Percentiles rank a stretch among this genome's conserved stretches.
These are phyloP conservation scores for Ormyrus nitidulus DNA, from an alignment of 2,888 invertebrate genomes.

Conservation along the genomic window DNA sequence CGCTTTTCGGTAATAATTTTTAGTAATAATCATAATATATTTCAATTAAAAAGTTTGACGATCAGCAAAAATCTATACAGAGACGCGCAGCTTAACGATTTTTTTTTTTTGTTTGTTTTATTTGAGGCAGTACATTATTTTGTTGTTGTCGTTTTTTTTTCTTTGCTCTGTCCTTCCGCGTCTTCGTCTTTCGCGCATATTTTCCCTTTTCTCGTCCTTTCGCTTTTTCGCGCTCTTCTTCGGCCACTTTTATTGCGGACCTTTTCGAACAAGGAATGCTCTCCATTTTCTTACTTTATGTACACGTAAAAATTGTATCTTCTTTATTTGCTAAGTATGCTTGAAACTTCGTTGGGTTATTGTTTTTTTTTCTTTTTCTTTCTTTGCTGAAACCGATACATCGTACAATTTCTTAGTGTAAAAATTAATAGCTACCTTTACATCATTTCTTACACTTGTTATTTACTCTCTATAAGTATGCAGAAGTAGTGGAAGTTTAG, in stretches of 20 bases:
- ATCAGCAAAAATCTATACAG: constrained; percentile 39
- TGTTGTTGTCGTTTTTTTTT: constrained; percentile 43
- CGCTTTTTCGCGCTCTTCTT: constrained; percentile 5
- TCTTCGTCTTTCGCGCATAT: neutral
- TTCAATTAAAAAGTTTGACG: constrained; percentile 39
- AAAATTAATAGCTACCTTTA: constrained; percentile 50
- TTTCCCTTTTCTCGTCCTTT: neutral
- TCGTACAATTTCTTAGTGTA: constrained; percentile 49
- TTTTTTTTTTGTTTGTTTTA: constrained; percentile 38
- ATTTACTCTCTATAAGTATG: constrained; percentile 24
- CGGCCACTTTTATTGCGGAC: neutral
- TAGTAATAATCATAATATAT: constrained; percentile 19
- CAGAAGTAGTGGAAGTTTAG: constrained; percentile 46
- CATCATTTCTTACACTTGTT: constrained; percentile 35
- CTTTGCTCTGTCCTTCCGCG: neutral
- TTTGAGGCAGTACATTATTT: constrained; percentile 55
- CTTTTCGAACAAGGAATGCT: constrained; percentile 1
- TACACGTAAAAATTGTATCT: constrained; percentile 49
- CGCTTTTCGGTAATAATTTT: constrained; percentile 6
- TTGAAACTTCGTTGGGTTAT: constrained; percentile 50
- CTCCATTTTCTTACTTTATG: constrained; percentile 17
- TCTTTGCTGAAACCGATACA: constrained; percentile 32
- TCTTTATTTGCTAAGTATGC: constrained; percentile 13
- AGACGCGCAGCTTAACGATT: constrained; percentile 43
- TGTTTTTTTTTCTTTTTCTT: constrained; percentile 19